Percentiles rank a stretch among this genome's conserved stretches.
Evolutionary conservation across 2,113 vertebrate species (phyloP).

Genomic region (Neolamprologus modestus): DNA sequence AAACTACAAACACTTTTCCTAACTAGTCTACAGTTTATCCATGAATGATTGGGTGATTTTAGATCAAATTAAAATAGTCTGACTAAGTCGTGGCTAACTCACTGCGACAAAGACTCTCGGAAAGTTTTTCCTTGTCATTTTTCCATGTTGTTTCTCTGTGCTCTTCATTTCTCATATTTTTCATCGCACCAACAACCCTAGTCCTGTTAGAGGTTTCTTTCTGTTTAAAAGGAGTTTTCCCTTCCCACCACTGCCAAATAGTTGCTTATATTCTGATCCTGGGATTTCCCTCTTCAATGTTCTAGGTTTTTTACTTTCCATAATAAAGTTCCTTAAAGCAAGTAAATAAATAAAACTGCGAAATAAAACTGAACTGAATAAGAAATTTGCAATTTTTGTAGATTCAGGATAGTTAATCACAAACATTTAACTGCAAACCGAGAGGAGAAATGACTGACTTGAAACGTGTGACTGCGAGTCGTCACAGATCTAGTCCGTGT

Average conservation of each 20-base stretch:
- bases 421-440: not conserved
- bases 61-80: not conserved
- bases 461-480: not conserved
- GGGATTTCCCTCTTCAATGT: not conserved
- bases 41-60: not conserved
- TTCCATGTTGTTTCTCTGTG: not conserved
- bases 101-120: not conserved
- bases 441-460: not conserved
- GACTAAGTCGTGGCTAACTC: not conserved
- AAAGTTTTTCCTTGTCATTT: not conserved
- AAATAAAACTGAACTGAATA: not conserved
- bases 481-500: not conserved
- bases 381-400: not conserved
- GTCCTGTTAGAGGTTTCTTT: not conserved
- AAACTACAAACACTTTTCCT: not conserved
- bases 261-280: not conserved
- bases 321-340: not conserved
- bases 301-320: not conserved
- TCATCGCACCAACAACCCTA: not conserved
- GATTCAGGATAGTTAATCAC: not conserved
- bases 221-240: not conserved
- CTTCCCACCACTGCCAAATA: not conserved
- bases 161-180: not conserved
- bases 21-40: not conserved
- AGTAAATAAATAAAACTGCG: fast-evolving